These are phyloP conservation scores for Ctenopoma multispine DNA, from an alignment of 2,797 vertebrate genomes.

Conservation along the genomic window DNA sequence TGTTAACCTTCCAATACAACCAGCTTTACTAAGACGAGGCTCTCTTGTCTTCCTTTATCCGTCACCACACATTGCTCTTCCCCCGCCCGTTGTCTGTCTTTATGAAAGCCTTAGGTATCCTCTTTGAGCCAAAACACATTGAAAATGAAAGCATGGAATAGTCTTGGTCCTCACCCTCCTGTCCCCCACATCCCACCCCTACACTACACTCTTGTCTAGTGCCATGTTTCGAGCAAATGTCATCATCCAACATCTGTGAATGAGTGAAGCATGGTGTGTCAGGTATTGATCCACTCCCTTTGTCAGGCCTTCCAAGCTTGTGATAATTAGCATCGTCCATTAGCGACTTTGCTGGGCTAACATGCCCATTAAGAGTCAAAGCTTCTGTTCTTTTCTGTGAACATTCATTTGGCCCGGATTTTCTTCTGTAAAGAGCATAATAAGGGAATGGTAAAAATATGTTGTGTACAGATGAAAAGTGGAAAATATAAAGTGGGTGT, in stretches of 20 bases:
- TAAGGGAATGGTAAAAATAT: slow-evolving; percentile 80
- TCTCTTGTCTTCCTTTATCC: slow-evolving; percentile 67
- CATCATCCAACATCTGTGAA: slow-evolving; percentile 80
- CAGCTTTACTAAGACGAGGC: slow-evolving; percentile 55
- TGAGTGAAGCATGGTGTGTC: slow-evolving; percentile 68
- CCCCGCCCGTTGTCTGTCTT: slow-evolving; percentile 66
- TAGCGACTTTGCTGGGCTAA: slow-evolving; percentile 85
- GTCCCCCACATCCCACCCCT: slow-evolving; percentile 56
- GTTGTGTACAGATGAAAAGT: slow-evolving; percentile 81
- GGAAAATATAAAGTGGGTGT: slow-evolving; percentile 83
- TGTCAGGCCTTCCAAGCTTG: slow-evolving; percentile 83
- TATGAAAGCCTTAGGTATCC: slow-evolving; percentile 77
- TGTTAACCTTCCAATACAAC: slow-evolving; percentile 60
- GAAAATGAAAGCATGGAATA: slow-evolving; percentile 79
- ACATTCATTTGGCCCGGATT: slow-evolving; percentile 81
- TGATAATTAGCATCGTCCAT: slow-evolving; percentile 88
- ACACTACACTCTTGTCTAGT: slow-evolving; percentile 75
- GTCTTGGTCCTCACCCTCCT: slow-evolving; percentile 66
- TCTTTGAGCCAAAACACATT: slow-evolving; percentile 72
- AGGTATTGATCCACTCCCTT: slow-evolving; percentile 86
- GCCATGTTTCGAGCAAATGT: slow-evolving; percentile 77
- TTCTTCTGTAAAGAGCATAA: slow-evolving; percentile 81
- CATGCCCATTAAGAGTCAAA: slow-evolving; percentile 86
- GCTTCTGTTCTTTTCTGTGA: slow-evolving; percentile 81
- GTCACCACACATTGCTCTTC: slow-evolving; percentile 60